Evolutionary conservation across 1,140 invertebrate genomes (phyloP).

Genomic region (Stenopsyche tienmushanensis): DNA sequence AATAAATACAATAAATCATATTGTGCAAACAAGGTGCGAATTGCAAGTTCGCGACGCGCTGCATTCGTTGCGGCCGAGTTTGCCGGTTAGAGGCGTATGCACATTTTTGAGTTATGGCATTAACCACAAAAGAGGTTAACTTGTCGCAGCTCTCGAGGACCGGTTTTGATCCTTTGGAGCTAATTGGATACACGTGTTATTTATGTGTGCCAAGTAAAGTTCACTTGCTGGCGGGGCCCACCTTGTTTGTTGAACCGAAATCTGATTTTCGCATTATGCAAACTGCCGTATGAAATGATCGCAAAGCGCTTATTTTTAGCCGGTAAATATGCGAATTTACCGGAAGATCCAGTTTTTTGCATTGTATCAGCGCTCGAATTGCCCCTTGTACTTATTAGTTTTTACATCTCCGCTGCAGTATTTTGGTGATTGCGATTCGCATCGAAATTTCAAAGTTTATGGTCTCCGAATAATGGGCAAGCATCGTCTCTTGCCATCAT

Average conservation of each 20-base stretch:
- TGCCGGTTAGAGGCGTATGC: too few species aligned
- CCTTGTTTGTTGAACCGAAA: not conserved
- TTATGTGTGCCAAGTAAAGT: not conserved
- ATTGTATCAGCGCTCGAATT: too few species aligned
- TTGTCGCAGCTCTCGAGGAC: not conserved
- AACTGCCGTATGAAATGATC: not conserved
- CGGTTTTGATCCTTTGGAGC: not conserved
- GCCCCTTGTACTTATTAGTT: too few species aligned
- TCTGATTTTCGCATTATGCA: too few species aligned
- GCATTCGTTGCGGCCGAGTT: not conserved
- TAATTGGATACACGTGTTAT: constrained; percentile 2
- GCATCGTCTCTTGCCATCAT: too few species aligned
- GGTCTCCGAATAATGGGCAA: too few species aligned
- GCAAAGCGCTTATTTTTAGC: not conserved
- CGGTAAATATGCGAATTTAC: too few species aligned
- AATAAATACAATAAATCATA: constrained; percentile 6
- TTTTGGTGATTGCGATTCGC: too few species aligned
- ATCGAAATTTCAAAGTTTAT: too few species aligned
- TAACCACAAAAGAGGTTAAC: constrained; percentile 1
- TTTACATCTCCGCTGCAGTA: too few species aligned
- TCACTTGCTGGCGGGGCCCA: not conserved
- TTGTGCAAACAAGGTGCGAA: constrained; percentile 12
- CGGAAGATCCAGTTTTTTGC: too few species aligned
- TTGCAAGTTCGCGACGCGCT: not conserved
- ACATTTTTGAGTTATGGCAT: not conserved